A percentile compares a stretch with the other conserved stretches of the same genome.
These are phyloP conservation scores for Drosophila cardini DNA, from an alignment of 1,140 invertebrate species.

Conservation along the genomic window DNA sequence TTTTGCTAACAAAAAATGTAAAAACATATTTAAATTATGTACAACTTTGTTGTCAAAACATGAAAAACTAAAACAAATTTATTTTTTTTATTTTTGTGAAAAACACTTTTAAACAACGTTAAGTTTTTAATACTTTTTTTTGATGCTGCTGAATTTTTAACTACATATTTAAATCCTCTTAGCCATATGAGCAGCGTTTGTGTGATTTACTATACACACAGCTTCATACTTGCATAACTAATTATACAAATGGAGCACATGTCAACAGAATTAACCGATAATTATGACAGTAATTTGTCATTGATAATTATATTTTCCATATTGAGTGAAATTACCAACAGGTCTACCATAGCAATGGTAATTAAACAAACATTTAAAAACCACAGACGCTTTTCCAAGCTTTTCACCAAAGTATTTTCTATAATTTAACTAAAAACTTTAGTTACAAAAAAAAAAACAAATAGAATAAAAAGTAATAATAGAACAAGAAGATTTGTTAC, in stretches of 20 bases:
- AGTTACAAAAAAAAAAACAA: background rate
- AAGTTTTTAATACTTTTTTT: background rate
- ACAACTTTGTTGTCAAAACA: background rate
- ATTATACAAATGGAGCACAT: constrained; percentile 78
- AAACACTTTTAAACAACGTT: background rate
- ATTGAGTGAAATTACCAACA: constrained; percentile 58
- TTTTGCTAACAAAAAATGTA: background rate
- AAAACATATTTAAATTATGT: constrained; percentile 9
- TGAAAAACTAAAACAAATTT: background rate
- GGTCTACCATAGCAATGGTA: constrained; percentile 57
- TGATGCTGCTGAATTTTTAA: background rate
- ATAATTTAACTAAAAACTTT: background rate
- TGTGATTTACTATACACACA: background rate
- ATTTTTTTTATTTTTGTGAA: background rate
- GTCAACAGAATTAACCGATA: constrained; percentile 76
- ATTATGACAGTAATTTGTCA: constrained; percentile 78
- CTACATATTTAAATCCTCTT: background rate
- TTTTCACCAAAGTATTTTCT: constrained; percentile 20
- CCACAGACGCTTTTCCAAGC: constrained; percentile 43
- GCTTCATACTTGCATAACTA: constrained; percentile 15
- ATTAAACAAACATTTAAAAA: constrained; percentile 44
- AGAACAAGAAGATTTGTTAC: background rate
- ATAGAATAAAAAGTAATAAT: background rate
- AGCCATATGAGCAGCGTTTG: background rate
- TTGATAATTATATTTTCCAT: constrained; percentile 57